Evolutionary conservation across 2,888 invertebrate genomes (phyloP).

Genomic region (Tetragonisca angustula): DNA sequence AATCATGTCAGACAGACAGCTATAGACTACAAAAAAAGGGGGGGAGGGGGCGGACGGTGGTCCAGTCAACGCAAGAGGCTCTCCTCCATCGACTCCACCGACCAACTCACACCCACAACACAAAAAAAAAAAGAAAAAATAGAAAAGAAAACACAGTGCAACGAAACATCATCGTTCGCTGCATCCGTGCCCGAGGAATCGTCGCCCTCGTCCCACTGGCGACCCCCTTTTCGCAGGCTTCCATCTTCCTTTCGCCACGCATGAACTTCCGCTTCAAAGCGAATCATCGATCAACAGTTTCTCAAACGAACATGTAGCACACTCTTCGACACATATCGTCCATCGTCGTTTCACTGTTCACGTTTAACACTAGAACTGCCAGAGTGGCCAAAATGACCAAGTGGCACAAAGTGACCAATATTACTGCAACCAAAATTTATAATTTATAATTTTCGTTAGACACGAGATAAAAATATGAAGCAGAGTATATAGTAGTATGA

Average conservation of each 20-base stretch:
- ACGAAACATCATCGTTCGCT: conserved; percentile 69
- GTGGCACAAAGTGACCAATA: no score
- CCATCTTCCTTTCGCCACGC: neutral
- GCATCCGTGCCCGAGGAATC: conserved; percentile 56
- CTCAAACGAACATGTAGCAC: no score
- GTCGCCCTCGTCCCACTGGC: conserved; percentile 49
- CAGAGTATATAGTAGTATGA: no score
- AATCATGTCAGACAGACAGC: conserved; percentile 76
- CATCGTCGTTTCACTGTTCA: no score
- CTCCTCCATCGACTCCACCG: conserved; percentile 63
- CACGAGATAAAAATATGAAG: no score
- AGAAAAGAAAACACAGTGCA: conserved; percentile 73
- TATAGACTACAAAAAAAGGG: conserved; percentile 75
- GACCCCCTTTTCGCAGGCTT: neutral
- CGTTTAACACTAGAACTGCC: no score
- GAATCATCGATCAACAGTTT: no score
- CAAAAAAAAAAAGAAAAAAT: conserved; percentile 54
- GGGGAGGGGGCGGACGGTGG: conserved; percentile 73
- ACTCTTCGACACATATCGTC: no score
- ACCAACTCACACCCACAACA: conserved; percentile 78
- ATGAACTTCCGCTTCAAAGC: neutral
- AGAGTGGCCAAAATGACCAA: no score
- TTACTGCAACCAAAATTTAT: no score
- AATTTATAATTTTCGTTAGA: no score
- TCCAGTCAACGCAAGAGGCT: conserved; percentile 49